Evolutionary conservation across 2,888 invertebrate species (phyloP).

Genomic region (Trichacis sp.): DNA sequence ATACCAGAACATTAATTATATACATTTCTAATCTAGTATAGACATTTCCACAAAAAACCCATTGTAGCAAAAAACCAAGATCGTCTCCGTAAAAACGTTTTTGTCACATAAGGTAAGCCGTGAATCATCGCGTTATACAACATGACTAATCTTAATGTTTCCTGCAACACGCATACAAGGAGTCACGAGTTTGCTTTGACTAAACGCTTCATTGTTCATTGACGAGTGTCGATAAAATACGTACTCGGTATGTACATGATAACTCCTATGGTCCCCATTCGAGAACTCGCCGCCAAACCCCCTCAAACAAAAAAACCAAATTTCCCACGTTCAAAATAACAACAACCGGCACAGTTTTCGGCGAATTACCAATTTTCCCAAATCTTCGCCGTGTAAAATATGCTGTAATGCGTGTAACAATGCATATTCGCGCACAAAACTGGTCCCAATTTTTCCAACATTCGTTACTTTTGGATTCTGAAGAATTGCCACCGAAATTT

Average conservation of each 20-base stretch:
- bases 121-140: constrained; percentile 1
- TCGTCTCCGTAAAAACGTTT: not conserved
- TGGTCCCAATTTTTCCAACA: constrained; percentile 47
- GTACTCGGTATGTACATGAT: constrained; percentile 64
- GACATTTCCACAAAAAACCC: no score
- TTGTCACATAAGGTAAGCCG: not conserved
- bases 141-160: not conserved
- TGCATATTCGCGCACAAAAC: constrained; percentile 53
- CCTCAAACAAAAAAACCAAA: no score
- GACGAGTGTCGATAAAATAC: constrained; percentile 34
- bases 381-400: constrained; percentile 53
- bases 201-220: not conserved
- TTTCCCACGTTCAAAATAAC: no score
- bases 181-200: not conserved
- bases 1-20: no score
- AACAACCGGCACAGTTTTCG: no score
- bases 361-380: constrained; percentile 44
- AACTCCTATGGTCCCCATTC: constrained; percentile 65
- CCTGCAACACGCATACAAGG: no score
- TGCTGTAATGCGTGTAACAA: constrained; percentile 54
- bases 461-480: no score
- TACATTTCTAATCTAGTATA: no score
- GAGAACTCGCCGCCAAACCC: constrained; percentile 23
- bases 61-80: no score
- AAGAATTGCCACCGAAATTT: no score